These are phyloP conservation scores for Thera britannica DNA, from an alignment of 2,888 invertebrate genomes.

Conservation along the genomic window DNA sequence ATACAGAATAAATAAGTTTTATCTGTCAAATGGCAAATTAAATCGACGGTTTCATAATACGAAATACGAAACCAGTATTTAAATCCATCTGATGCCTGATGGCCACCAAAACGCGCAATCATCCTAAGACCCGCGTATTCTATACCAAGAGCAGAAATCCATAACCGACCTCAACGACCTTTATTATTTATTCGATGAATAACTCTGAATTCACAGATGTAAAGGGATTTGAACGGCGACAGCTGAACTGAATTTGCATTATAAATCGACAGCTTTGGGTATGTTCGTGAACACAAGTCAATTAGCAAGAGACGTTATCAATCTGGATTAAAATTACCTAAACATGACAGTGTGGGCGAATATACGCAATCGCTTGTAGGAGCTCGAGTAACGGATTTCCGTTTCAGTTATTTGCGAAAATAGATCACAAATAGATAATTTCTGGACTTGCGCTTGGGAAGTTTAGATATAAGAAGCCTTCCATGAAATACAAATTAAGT, in stretches of 20 bases:
- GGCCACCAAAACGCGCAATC: no score
- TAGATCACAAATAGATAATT: no score
- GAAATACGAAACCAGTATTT: no score
- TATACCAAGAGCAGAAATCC: conserved; percentile 16
- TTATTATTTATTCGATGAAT: conserved; percentile 56
- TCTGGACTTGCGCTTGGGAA: no score
- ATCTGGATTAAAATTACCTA: conserved; percentile 49
- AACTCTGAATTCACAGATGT: conserved; percentile 45
- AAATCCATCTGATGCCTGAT: no score
- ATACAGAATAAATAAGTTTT: no score
- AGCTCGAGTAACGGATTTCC: conserved; percentile 17
- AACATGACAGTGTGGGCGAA: conserved; percentile 21
- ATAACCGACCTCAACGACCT: conserved; percentile 19
- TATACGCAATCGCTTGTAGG: conserved; percentile 20
- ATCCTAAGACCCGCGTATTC: conserved; percentile 1
- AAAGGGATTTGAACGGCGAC: conserved; percentile 52
- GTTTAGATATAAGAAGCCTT: no score
- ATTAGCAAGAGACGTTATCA: conserved; percentile 58
- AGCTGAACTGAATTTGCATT: conserved; percentile 66
- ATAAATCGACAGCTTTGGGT: conserved; percentile 53
- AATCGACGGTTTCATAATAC: not conserved
- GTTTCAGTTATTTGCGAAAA: conserved; percentile 24
- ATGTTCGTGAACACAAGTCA: conserved; percentile 54
- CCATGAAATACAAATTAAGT: no score
- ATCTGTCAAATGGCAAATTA: no score